A percentile compares a stretch with the other conserved stretches of the same genome.
phyloP scores from a whole-genome alignment of 2,797 vertebrate species.

The Centropyge bicolor region DNA sequence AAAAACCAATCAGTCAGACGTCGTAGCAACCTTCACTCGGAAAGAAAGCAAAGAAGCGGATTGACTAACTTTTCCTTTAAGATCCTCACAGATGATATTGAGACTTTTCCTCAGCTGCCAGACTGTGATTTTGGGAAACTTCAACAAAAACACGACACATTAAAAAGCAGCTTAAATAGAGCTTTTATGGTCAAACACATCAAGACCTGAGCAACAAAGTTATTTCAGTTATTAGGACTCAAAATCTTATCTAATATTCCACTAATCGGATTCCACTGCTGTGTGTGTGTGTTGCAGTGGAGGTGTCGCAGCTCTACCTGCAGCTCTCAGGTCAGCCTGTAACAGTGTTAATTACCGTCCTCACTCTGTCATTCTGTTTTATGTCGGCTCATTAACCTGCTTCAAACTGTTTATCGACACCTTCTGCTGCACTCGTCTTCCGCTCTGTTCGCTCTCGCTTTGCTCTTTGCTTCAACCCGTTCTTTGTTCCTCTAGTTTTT shows the following conservation, averaged over 20 bases:
- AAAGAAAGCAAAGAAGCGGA: neutral
- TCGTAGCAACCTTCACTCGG: neutral
- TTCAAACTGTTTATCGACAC: conserved; percentile 42
- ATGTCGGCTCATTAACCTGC: conserved; percentile 68
- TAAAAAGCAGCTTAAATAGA: neutral
- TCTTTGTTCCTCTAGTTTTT: conserved; percentile 40
- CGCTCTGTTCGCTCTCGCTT: conserved; percentile 5
- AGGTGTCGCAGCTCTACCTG: conserved; percentile 33
- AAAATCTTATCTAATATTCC: neutral
- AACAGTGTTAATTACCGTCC: conserved; percentile 38
- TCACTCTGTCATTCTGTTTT: conserved; percentile 60
- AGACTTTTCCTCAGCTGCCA: neutral
- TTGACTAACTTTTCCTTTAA: neutral
- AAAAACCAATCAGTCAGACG: too few relatives aligned
- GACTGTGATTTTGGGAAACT: neutral
- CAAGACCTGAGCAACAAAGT: neutral
- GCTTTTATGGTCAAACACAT: neutral
- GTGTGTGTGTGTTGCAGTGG: neutral
- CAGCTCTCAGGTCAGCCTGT: conserved; percentile 51
- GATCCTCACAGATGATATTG: neutral
- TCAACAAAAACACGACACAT: neutral
- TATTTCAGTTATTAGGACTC: neutral
- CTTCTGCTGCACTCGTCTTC: conserved; percentile 28
- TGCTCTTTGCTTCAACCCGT: conserved; percentile 27
- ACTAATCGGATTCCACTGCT: neutral